Evolutionary conservation across 1,140 invertebrate genomes (phyloP).

Genomic region (Neodiprion lecontei): DNA sequence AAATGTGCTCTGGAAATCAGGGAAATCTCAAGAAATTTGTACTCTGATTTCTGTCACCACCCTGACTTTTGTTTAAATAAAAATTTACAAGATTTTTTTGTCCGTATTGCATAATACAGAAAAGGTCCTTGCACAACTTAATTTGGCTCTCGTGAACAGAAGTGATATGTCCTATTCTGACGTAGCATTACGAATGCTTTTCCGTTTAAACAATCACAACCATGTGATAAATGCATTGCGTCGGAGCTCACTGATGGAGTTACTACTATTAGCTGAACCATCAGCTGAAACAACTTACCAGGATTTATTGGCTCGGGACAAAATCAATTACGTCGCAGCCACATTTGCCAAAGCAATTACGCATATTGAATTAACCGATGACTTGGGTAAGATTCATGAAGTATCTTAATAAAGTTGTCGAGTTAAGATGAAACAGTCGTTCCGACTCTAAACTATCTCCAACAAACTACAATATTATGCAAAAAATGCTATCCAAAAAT

Average conservation of each 20-base stretch:
- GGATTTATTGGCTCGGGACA: conserved; percentile 67
- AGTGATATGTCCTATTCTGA: conserved; percentile 84
- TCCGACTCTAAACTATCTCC: too few relatives aligned
- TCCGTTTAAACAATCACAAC: conserved; percentile 91
- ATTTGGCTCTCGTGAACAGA: conserved; percentile 82
- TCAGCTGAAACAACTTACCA: conserved; percentile 84
- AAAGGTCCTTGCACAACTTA: conserved; percentile 86
- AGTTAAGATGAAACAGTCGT: too few relatives aligned
- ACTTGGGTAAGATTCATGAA: conserved; percentile 43
- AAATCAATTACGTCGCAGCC: conserved; percentile 50
- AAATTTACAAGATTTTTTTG: neutral
- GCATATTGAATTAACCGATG: conserved; percentile 50
- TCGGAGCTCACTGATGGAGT: conserved; percentile 80
- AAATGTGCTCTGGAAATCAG: too few relatives aligned
- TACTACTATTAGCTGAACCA: conserved; percentile 80
- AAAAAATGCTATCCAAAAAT: too few relatives aligned
- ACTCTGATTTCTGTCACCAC: too few relatives aligned
- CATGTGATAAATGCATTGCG: conserved; percentile 91
- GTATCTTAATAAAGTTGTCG: conserved; percentile 16
- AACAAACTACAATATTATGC: too few relatives aligned
- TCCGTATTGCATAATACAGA: conserved; percentile 60
- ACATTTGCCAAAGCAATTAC: conserved; percentile 54
- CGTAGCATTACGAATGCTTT: conserved; percentile 81
- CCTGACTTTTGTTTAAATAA: too few relatives aligned
- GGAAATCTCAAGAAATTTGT: too few relatives aligned